Percentiles rank a stretch among this genome's conserved stretches.
These are phyloP conservation scores for Lucilia cuprina DNA, from an alignment of 1,140 invertebrate species.

Conservation along the genomic window DNA sequence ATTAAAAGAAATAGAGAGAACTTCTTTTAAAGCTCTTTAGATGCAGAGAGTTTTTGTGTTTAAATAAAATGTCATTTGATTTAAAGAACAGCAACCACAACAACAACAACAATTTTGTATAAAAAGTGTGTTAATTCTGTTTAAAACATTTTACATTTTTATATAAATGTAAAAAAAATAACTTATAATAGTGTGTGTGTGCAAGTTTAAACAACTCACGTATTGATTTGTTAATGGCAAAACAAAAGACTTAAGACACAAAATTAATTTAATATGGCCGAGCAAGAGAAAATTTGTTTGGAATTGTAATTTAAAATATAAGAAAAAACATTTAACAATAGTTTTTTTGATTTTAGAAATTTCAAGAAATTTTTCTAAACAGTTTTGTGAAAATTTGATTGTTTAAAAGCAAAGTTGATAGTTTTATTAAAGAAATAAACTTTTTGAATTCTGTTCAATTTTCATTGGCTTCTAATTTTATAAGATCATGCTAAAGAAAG, in stretches of 20 bases:
- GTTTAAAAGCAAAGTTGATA: too few relatives aligned
- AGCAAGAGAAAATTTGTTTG: too few relatives aligned
- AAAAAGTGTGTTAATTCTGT: slow-evolving; percentile 5
- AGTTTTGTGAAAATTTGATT: too few relatives aligned
- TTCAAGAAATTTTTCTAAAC: too few relatives aligned
- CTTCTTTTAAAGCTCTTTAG: too few relatives aligned
- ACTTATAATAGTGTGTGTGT: not conserved
- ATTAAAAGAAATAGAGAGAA: not conserved
- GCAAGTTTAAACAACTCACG: not conserved
- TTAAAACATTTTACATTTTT: not conserved
- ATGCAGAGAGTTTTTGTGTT: not conserved
- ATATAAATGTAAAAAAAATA: not conserved
- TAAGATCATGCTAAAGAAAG: too few relatives aligned
- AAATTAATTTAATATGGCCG: not conserved
- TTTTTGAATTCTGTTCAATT: too few relatives aligned
- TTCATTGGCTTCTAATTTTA: too few relatives aligned
- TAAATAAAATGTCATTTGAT: not conserved
- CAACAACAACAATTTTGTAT: not conserved
- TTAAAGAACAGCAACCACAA: not conserved
- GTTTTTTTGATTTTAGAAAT: too few relatives aligned
- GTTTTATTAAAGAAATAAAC: too few relatives aligned
- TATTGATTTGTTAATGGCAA: not conserved
- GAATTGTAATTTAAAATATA: too few relatives aligned
- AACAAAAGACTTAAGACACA: slow-evolving; percentile 20
- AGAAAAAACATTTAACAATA: too few relatives aligned